These are phyloP conservation scores for Lateolabrax maculatus DNA, from an alignment of 2,797 vertebrate genomes.

Conservation along the genomic window DNA sequence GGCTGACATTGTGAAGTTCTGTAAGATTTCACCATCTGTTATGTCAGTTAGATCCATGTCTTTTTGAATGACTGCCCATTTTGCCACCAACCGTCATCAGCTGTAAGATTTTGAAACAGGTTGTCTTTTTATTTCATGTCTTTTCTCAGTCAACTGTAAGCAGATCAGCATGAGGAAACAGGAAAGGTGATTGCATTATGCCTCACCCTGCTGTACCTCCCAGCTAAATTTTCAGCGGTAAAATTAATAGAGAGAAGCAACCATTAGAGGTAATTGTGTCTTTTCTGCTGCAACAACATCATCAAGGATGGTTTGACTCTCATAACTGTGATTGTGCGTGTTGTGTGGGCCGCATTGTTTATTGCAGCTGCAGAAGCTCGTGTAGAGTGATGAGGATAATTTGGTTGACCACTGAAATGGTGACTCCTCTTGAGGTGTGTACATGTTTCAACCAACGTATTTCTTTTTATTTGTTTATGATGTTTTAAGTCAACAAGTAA, in stretches of 20 bases:
- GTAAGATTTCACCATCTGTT: background rate
- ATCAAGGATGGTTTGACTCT: slow-evolving; percentile 20
- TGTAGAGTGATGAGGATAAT: background rate
- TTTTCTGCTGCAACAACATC: slow-evolving; percentile 18
- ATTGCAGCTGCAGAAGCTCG: background rate
- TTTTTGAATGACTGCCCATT: background rate
- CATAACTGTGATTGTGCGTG: slow-evolving; percentile 12
- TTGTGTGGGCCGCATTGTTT: background rate
- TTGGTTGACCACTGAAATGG: background rate
- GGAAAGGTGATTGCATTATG: background rate
- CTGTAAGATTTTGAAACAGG: background rate
- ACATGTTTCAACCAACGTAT: no score
- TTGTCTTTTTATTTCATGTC: background rate
- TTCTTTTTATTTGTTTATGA: background rate
- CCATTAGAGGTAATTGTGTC: slow-evolving; percentile 28
- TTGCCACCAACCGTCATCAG: background rate
- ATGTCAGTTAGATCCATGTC: background rate
- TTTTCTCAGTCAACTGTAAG: background rate
- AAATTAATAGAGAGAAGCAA: slow-evolving; percentile 21
- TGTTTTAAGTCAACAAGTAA: background rate
- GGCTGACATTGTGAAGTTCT: background rate
- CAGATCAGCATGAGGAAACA: background rate
- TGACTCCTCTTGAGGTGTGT: background rate
- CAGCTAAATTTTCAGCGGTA: slow-evolving; percentile 26
- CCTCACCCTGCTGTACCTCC: slow-evolving; percentile 12